A percentile compares a stretch with the other conserved stretches of the same genome.
Evolutionary conservation across 1,140 invertebrate species (phyloP).

Genomic region (Steinernema khuongi): DNA sequence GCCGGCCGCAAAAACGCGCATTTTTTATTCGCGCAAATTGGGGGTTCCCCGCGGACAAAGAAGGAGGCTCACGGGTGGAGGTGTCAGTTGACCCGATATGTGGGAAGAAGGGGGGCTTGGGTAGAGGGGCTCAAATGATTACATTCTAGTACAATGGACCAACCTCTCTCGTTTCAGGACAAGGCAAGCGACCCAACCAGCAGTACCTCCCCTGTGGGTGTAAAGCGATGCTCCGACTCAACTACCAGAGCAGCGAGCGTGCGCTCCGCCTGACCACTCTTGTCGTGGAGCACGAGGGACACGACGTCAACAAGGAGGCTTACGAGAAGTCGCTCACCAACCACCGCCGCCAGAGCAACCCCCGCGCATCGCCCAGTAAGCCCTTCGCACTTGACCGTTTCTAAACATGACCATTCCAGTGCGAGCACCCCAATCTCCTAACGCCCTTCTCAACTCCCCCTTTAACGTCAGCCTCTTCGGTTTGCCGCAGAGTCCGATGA

Average conservation of each 20-base stretch:
- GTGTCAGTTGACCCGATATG: too few species aligned
- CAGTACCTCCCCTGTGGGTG: slow-evolving; percentile 53
- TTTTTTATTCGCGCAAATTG: slow-evolving; percentile 11
- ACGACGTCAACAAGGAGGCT: slow-evolving; percentile 13
- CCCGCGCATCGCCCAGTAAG: not conserved
- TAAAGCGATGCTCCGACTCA: slow-evolving; percentile 49
- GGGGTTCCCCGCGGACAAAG: too few species aligned
- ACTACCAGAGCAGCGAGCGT: slow-evolving; percentile 38
- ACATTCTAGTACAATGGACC: not conserved
- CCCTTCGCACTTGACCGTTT: not conserved
- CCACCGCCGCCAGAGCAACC: not conserved
- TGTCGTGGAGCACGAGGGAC: slow-evolving; percentile 17
- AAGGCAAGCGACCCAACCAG: slow-evolving; percentile 53
- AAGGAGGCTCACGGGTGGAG: too few species aligned
- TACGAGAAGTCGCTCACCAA: slow-evolving; percentile 11
- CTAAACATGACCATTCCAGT: not conserved
- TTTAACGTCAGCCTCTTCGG: not conserved
- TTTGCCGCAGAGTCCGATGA: not conserved
- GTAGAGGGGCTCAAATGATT: not conserved
- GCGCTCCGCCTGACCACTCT: slow-evolving; percentile 36
- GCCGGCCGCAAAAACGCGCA: not conserved
- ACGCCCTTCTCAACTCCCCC: not conserved
- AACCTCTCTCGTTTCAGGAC: slow-evolving; percentile 36
- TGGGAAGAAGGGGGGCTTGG: too few species aligned
- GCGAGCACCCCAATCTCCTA: not conserved